Evolutionary conservation across 2,797 vertebrate species (phyloP), one percentile per base, ranked within the genome.

Genomic region (Vireo griseus): DNA sequence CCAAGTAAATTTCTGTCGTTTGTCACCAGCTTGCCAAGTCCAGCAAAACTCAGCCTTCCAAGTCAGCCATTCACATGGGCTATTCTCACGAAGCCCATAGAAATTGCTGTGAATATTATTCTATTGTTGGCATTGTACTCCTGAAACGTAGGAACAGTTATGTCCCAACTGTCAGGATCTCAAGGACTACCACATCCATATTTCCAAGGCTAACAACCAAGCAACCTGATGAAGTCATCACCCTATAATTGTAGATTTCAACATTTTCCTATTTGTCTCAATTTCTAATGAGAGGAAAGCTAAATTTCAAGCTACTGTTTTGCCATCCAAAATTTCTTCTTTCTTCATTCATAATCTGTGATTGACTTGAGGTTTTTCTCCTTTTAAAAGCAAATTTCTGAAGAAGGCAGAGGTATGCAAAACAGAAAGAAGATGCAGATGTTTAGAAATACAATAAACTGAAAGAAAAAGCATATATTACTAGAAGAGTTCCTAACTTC

Each of bases 81-180:
- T 54, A 2, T 26, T 35, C 35, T 21, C 17, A 18, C 15, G 35
- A 85, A 90, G 4, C 5, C 28, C 31, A 17, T 0, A 59, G 44
- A 85, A 91, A 16, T 2, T 37, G 3, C 15, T 54, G 11, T 28
- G 22, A 59, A 10, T 48, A 31, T 59, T 63, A 20, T 54, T 24
- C 19, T 69, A 3, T 9, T 33, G 1, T 6, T 84, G 25, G 14
- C 68, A 18, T 72, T 71, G 22, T 17, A 19, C 18, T 90, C 7
- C n/a, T 25, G 13, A 81, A 86, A 67, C 3, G 4, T 3, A 48
- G 31, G 18, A 75, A 14, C 25, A 28, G 11, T 69, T 79, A 25
- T 5, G 8, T 66, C 14, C 17, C 0, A 79, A 2, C 14, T 62
- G 0, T 28, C 33, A 44, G 25, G 14, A 69, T 31, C 4, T 1